Conservation (phyloP, 2,888 invertebrate species). For the Trimorus sp. region DNA sequence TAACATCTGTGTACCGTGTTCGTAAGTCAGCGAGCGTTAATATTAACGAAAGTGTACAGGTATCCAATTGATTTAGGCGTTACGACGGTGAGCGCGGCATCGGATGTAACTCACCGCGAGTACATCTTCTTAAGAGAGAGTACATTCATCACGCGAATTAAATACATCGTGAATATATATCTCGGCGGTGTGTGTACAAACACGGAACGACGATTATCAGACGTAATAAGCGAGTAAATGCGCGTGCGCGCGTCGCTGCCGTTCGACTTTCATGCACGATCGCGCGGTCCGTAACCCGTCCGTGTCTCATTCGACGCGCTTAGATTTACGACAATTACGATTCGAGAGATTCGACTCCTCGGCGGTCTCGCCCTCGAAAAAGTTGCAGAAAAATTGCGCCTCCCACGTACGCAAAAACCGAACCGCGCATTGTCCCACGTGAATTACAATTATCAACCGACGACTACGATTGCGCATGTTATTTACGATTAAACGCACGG, state of each 20-base stretch:
- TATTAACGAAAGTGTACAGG: constrained; percentile 44
- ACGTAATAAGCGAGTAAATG: constrained; percentile 55
- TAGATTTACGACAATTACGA: constrained; percentile 48
- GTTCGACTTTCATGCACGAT: background rate
- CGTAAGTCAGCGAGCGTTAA: constrained; percentile 37
- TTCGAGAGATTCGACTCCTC: constrained; percentile 34
- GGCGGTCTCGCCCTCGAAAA: background rate
- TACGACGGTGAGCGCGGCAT: constrained; percentile 18
- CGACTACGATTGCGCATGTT: background rate
- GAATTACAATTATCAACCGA: constrained; percentile 20
- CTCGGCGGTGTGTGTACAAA: constrained; percentile 36
- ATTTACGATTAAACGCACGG: no score
- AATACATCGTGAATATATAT: constrained; percentile 49
- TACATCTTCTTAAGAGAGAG: constrained; percentile 49
- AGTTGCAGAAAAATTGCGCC: background rate
- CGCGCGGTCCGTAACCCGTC: no score
- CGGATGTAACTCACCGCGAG: constrained; percentile 37
- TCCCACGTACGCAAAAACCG: constrained; percentile 16
- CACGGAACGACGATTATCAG: constrained; percentile 50
- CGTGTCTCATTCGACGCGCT: constrained; percentile 35
- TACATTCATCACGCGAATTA: constrained; percentile 58
- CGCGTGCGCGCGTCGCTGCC: constrained; percentile 44
- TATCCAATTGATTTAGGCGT: constrained; percentile 41
- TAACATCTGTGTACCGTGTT: constrained; percentile 36
- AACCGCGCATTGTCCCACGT: constrained; percentile 1